A percentile compares a stretch with the other conserved stretches of the same genome.
These are phyloP conservation scores for Cyclophora albipunctata DNA, from an alignment of 2,888 invertebrate genomes.

Conservation along the genomic window DNA sequence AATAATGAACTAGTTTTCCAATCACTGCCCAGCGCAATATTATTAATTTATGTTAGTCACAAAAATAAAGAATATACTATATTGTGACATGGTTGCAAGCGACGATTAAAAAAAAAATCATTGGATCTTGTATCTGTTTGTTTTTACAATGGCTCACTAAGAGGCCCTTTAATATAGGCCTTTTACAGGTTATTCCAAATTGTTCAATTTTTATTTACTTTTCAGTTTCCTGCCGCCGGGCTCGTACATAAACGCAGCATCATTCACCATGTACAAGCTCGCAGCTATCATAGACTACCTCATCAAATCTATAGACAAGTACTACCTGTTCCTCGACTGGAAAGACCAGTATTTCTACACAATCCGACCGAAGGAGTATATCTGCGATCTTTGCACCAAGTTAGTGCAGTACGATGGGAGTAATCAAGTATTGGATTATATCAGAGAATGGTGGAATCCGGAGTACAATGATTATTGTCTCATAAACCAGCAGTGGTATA, in stretches of 20 bases:
- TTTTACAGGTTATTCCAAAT: no score
- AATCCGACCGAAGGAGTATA: constrained; percentile 27
- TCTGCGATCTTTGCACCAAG: constrained; percentile 50
- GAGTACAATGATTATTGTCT: constrained; percentile 38
- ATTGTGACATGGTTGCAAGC: no score
- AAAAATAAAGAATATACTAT: no score
- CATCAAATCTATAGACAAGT: constrained; percentile 39
- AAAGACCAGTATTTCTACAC: constrained; percentile 51
- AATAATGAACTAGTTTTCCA: no score
- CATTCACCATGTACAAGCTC: constrained; percentile 45
- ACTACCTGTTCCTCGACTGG: constrained; percentile 58
- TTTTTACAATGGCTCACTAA: no score
- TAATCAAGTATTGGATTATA: constrained; percentile 13
- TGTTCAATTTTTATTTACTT: constrained; percentile 6
- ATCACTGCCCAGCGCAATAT: no score
- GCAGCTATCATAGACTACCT: constrained; percentile 52
- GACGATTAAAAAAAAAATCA: no score
- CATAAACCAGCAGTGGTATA: no score
- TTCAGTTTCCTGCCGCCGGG: constrained; percentile 59
- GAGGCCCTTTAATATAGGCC: no score
- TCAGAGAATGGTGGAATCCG: constrained; percentile 55
- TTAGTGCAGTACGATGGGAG: constrained; percentile 28
- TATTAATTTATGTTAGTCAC: no score
- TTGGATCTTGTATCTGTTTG: no score
- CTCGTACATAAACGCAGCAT: constrained; percentile 45